Conservation (phyloP, 2,113 vertebrate species). For the Cochlearius cochlearius region DNA sequence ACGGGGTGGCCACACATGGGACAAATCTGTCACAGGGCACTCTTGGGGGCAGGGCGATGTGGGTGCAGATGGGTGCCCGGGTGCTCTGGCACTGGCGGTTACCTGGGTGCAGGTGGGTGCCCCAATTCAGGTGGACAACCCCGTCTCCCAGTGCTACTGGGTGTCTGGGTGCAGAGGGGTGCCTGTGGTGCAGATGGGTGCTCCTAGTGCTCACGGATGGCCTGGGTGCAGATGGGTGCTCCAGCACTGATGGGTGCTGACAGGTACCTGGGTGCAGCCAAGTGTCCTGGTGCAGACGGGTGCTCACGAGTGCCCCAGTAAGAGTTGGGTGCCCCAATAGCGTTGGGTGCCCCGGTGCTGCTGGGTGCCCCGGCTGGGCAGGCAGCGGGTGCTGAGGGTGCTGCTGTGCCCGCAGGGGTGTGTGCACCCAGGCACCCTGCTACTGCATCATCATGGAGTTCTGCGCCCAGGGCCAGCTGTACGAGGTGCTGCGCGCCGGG, state of each 20-base stretch:
- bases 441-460: constrained; percentile 99
- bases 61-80: neutral
- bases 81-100: neutral
- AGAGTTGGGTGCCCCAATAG: rapidly evolving
- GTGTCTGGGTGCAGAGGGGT: neutral
- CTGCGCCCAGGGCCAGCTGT: constrained; percentile 98
- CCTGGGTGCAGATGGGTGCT: neutral
- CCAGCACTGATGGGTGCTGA: neutral
- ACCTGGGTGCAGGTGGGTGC: neutral
- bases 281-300: neutral
- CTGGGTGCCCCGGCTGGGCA: neutral
- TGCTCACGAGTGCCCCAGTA: neutral
- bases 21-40: no score
- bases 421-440: constrained; percentile 97
- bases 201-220: neutral
- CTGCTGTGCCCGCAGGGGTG: constrained; percentile 79
- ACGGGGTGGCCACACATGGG: neutral
- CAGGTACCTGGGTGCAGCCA: neutral
- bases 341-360: rapidly evolving
- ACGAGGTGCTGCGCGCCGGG: constrained; percentile 95
- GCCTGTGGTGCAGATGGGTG: neutral
- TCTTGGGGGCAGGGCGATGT: neutral
- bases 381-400: neutral
- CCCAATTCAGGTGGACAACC: neutral
- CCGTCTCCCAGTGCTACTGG: neutral